phyloP scores from a whole-genome alignment of 2,888 invertebrate genomes.

The Nezara viridula region DNA sequence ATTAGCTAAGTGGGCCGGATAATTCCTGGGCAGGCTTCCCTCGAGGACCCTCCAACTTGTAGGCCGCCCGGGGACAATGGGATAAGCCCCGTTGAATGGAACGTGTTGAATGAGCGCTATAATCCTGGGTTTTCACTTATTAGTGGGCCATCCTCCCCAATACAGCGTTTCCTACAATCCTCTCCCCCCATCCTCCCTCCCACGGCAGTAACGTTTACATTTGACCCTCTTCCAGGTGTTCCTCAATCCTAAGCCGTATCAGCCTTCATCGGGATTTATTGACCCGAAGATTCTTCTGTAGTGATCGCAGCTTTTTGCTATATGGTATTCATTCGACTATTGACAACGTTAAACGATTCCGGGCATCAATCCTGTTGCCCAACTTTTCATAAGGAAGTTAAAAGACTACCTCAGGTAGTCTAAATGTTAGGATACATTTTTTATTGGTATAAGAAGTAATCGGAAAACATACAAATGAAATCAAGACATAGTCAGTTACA shows the following conservation, averaged over 20 bases:
- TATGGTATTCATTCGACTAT: neutral
- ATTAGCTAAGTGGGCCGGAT: slow-evolving; percentile 32
- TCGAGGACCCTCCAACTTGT: slow-evolving; percentile 11
- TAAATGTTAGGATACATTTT: neutral
- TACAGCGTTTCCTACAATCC: neutral
- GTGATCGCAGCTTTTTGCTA: slow-evolving; percentile 1
- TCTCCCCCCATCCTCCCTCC: neutral
- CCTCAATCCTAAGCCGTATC: neutral
- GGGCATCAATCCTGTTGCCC: neutral
- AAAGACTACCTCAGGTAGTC: neutral
- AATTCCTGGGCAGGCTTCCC: slow-evolving; percentile 10
- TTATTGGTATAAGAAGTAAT: too few species aligned
- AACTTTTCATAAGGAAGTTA: neutral
- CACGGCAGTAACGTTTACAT: slow-evolving; percentile 2
- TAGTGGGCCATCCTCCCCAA: slow-evolving; percentile 26
- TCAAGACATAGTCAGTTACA: too few species aligned
- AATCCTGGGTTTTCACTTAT: slow-evolving; percentile 48
- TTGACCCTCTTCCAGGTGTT: slow-evolving; percentile 41
- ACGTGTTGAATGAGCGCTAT: slow-evolving; percentile 46
- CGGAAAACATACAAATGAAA: too few species aligned
- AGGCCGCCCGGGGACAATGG: slow-evolving; percentile 9
- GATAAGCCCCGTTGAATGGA: slow-evolving; percentile 46
- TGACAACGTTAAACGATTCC: neutral
- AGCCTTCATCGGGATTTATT: slow-evolving; percentile 18
- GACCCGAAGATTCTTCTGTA: slow-evolving; percentile 11